These are phyloP conservation scores for Ciona savignyi DNA, from an alignment of 23 tunicate genomes.

Conservation along the genomic window DNA sequence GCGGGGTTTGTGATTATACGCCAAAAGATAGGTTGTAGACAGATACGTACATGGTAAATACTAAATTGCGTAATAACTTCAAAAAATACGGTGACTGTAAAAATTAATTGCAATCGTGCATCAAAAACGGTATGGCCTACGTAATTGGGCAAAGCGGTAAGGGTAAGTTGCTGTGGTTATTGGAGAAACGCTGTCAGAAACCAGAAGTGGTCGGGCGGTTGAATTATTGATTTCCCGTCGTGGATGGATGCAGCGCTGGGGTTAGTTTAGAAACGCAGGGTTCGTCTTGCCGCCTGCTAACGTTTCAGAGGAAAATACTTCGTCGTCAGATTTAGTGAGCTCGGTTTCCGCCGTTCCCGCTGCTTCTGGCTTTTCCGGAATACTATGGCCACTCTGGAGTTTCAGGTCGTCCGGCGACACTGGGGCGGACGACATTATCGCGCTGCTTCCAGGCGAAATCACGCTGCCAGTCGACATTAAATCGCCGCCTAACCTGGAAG, in stretches of 20 bases:
- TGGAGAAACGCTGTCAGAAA: too few species aligned
- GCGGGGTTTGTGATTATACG: too few species aligned
- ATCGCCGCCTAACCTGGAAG: background rate
- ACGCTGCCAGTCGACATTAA: constrained; percentile 1
- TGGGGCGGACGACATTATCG: background rate
- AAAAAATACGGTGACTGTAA: too few species aligned
- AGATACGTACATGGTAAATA: too few species aligned
- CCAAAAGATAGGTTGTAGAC: too few species aligned
- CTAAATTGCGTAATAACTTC: too few species aligned
- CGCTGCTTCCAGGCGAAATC: constrained; percentile 3
- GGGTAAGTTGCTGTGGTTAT: too few species aligned
- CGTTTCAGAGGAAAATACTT: background rate
- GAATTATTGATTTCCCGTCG: background rate
- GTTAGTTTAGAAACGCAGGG: background rate
- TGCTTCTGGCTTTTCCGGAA: background rate
- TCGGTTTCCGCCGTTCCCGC: background rate
- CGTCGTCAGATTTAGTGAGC: background rate
- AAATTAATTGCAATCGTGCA: too few species aligned
- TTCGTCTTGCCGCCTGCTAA: background rate
- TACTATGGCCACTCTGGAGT: too few species aligned
- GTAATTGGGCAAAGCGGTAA: too few species aligned
- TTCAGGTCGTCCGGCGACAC: background rate
- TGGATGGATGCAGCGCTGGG: background rate
- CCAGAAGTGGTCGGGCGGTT: too few species aligned
- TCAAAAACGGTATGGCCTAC: too few species aligned